Evolutionary conservation across 2,113 vertebrate species (phyloP).

Genomic region (Orycteropus afer): DNA sequence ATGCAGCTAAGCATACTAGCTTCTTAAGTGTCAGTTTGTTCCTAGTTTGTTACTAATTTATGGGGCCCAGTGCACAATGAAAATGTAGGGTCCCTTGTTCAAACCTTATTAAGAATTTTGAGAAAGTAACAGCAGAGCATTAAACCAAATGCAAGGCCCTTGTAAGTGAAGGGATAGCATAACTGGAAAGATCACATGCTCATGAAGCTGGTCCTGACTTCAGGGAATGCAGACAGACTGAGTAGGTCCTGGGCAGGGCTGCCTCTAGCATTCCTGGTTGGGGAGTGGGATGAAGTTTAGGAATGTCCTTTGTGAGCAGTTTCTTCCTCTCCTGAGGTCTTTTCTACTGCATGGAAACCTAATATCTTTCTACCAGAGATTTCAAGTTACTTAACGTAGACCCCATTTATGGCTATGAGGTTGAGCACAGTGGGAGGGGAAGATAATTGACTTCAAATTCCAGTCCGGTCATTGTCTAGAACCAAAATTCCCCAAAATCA

Average conservation of each 20-base stretch:
- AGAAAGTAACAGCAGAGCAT: neutral
- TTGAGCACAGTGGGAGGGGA: too few relatives aligned
- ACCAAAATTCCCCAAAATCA: neutral
- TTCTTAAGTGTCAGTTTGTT: neutral
- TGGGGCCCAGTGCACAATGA: neutral
- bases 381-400: neutral
- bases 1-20: too few relatives aligned
- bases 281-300: neutral
- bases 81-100: neutral
- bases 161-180: too few relatives aligned
- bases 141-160: accelerated
- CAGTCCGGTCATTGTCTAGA: neutral
- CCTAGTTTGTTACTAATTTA: neutral
- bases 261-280: neutral
- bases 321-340: neutral
- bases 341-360: neutral
- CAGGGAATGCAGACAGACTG: neutral
- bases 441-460: neutral
- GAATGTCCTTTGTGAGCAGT: neutral
- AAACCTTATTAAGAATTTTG: neutral
- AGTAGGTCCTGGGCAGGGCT: neutral
- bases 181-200: accelerated
- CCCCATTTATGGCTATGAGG: too few relatives aligned
- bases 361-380: neutral
- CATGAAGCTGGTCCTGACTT: neutral